Evolutionary conservation across 2,113 vertebrate genomes (phyloP), one percentile per base, ranked within the genome.

Genomic region (Proteles cristata): DNA sequence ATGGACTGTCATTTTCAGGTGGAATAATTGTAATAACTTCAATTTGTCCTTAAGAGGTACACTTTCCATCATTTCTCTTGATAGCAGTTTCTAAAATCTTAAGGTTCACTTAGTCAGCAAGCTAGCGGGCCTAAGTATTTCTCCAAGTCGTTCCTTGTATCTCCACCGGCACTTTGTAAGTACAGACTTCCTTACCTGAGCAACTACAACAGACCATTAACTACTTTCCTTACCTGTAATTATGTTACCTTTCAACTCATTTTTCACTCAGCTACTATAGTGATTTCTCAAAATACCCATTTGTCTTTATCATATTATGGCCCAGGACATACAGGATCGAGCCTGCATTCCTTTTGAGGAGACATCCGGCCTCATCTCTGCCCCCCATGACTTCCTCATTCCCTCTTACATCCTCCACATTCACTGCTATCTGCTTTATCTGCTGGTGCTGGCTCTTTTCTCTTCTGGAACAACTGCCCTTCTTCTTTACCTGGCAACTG

Each of bases 401-500:
- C 4, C 50, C 7, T 9, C 23, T 21, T 17, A 1, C 14, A 43
- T 15, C 14, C 35, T 96, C 58, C 8, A 2, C 0, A 7, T 0
- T 61, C 15, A 28, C 4, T 2, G 74, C 74, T 48, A 31, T 77
- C 15, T 53, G 28, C 4, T 11, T 2, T 8, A 2, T 31, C 8
- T 26, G 4, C 61, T 73, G 53, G 15, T 16, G 35, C 0, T 0
- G 21, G 14, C 19, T 68, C 16, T 66, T 68, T 3, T 55, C 4
- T 95, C 43, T 2, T 33, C 43, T 3, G 1, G 4, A 55, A 53
- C 66, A 53, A 28, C 19, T 35, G 11, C 39, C 31, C 8, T 31
- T 31, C 25, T 48, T 58, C 11, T 8, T 83, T 31, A 61, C 4
- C 15, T 11, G 9, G 16, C 68, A n/a, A 11, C 9, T 11, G 12